Conservation (phyloP, 2,888 invertebrate genomes). For the Helleia helle region DNA sequence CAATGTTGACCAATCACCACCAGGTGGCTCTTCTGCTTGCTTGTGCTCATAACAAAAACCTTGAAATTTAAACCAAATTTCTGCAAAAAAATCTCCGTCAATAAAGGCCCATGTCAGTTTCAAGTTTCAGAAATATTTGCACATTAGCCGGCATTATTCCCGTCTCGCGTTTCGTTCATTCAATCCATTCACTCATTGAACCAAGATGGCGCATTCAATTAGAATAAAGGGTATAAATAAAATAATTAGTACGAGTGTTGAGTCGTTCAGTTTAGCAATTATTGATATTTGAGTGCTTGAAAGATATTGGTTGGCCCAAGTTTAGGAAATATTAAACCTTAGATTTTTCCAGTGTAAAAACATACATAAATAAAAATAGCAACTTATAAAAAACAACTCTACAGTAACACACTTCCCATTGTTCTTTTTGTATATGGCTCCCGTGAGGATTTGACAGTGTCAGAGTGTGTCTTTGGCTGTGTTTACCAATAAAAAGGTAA, state of each 20-base stretch:
- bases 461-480: too few relatives aligned
- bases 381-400: too few relatives aligned
- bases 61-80: too few relatives aligned
- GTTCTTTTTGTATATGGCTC: too few relatives aligned
- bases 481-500: too few relatives aligned
- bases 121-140: constrained; percentile 36
- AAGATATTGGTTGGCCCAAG: constrained; percentile 16
- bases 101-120: constrained; percentile 31
- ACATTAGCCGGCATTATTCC: constrained; percentile 43
- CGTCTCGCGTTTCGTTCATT: constrained; percentile 33
- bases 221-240: constrained; percentile 38
- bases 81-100: constrained; percentile 28
- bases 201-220: constrained; percentile 24
- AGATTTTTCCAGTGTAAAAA: too few relatives aligned
- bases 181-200: constrained; percentile 25
- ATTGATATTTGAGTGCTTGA: constrained; percentile 38
- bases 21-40: too few relatives aligned
- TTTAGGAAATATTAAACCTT: background rate
- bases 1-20: too few relatives aligned
- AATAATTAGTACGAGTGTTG: constrained; percentile 66
- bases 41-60: too few relatives aligned
- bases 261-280: constrained; percentile 43
- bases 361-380: too few relatives aligned
- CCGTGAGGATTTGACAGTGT: too few relatives aligned
- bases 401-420: too few relatives aligned